Evolutionary conservation across 2,797 vertebrate species (phyloP), one percentile per base, ranked within the genome.

Genomic region (Chelonia mydas): DNA sequence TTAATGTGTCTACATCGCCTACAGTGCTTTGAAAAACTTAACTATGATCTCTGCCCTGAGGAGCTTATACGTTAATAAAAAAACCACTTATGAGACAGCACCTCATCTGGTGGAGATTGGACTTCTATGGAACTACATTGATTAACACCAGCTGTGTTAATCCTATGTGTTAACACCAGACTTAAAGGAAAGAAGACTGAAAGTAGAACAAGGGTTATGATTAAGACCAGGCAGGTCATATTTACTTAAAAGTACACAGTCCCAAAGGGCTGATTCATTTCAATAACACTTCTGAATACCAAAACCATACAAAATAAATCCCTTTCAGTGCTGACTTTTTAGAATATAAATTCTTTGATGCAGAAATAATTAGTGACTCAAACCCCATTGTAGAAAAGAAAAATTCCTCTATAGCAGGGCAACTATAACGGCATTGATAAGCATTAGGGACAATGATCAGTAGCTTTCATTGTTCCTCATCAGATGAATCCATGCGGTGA

Each of bases 201-300:
- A 84, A 10, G 21, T 5, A 84, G 3, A 86, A 50, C 37, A 23
- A 61, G 2, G 65, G 27, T 25, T 89, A 49, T 12, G 31, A 11
- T 16, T 11, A 90, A 54, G 17, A 88, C 1, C 5, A 33, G n/a
- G 9, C 19, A 27, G 4, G 13, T 0, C 31, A 13, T 3, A 0
- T 77, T 23, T 84, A 54, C 54, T 88, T 54, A 81, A 72, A 77
- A 19, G 1, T n/a, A 11, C 13, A 27, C 31, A 11, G 28, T 65
- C 53, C 33, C 74, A 77, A 85, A 31, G 3, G 45, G 2, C 7
- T 84, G 8, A 0, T 11, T 19, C 45, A 25, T 28, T 37, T 50
- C 72, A 41, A 37, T 94, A 51, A 68, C 1, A 8, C 83, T 94
- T 93, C 49, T 87, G 21, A 16, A 41, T 11, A 1, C 41, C 28